A percentile compares a stretch with the other conserved stretches of the same genome.
These are phyloP conservation scores for Trichacis sp. DNA, from an alignment of 2,888 invertebrate species.

Conservation along the genomic window DNA sequence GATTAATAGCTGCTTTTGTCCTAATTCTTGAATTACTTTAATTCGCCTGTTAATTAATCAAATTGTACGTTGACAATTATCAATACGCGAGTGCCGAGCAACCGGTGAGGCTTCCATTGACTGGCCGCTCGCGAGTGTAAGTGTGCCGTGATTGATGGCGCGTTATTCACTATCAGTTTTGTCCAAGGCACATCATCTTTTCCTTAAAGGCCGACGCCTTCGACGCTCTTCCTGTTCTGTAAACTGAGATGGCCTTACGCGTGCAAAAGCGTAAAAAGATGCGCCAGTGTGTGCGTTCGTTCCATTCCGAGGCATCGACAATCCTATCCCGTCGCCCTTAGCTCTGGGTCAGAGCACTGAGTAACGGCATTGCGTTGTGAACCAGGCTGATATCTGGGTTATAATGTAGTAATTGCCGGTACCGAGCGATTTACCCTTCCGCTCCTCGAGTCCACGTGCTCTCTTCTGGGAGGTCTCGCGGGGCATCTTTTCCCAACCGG, in stretches of 20 bases:
- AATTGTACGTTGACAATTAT: too few relatives aligned
- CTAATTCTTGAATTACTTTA: too few relatives aligned
- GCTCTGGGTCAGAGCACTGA: slow-evolving; percentile 65
- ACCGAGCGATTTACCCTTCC: slow-evolving; percentile 57
- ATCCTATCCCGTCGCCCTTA: slow-evolving; percentile 65
- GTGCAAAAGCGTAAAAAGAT: slow-evolving; percentile 37
- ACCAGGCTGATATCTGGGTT: slow-evolving; percentile 59
- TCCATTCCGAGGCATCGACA: slow-evolving; percentile 18
- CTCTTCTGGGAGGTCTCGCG: slow-evolving; percentile 38
- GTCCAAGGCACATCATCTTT: slow-evolving; percentile 2
- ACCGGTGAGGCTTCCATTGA: neutral
- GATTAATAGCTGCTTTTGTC: too few relatives aligned
- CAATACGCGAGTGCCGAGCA: too few relatives aligned
- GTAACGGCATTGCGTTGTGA: slow-evolving; percentile 58
- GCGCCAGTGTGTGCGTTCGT: slow-evolving; percentile 43
- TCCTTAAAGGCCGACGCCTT: slow-evolving; percentile 1
- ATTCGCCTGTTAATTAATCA: too few relatives aligned
- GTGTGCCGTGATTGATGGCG: neutral
- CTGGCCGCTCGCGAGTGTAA: neutral
- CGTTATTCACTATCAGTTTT: slow-evolving; percentile 5
- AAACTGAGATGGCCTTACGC: slow-evolving; percentile 18
- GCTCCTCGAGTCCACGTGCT: slow-evolving; percentile 24
- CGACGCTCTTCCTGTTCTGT: neutral
- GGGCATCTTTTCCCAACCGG: slow-evolving; percentile 3
- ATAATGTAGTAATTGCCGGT: slow-evolving; percentile 59